Evolutionary conservation across 2,797 vertebrate species (phyloP).

Genomic region (Sandelia bainsii): DNA sequence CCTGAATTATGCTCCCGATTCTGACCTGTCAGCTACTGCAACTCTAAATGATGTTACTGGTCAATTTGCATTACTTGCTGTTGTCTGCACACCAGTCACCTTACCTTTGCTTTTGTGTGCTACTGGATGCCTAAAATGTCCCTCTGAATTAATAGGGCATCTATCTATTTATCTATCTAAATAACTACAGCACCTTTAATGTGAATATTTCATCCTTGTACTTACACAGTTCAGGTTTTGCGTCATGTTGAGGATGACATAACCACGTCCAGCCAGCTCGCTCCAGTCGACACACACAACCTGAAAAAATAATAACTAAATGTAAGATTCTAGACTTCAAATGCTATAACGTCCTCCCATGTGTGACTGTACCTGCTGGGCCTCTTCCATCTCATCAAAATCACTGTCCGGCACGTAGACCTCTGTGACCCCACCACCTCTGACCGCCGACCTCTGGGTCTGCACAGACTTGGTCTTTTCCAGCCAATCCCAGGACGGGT

Average conservation of each 20-base stretch:
- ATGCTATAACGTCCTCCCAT: not conserved
- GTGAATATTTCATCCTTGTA: constrained; percentile 33
- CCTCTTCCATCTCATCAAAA: constrained; percentile 78
- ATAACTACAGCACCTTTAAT: no score
- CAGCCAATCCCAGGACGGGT: constrained; percentile 68
- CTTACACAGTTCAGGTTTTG: constrained; percentile 96
- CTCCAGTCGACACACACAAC: constrained; percentile 98
- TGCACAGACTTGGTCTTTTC: constrained; percentile 56
- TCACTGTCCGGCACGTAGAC: constrained; percentile 58
- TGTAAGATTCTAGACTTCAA: not conserved
- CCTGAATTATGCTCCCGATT: no score
- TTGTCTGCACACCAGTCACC: no score
- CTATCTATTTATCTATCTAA: no score
- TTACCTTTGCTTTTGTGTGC: no score
- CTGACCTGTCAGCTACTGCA: no score
- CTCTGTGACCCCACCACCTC: constrained; percentile 63
- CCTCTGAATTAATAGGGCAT: no score
- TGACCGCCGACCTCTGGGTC: constrained; percentile 67
- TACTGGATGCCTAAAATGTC: no score
- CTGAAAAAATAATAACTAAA: constrained; percentile 67
- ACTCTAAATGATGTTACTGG: no score
- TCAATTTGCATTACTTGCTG: no score
- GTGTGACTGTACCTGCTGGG: constrained; percentile 82
- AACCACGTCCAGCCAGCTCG: constrained; percentile 90
- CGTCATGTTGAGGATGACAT: constrained; percentile 93